Evolutionary conservation across 2,113 vertebrate genomes (phyloP).

Genomic region (Podiceps cristatus): DNA sequence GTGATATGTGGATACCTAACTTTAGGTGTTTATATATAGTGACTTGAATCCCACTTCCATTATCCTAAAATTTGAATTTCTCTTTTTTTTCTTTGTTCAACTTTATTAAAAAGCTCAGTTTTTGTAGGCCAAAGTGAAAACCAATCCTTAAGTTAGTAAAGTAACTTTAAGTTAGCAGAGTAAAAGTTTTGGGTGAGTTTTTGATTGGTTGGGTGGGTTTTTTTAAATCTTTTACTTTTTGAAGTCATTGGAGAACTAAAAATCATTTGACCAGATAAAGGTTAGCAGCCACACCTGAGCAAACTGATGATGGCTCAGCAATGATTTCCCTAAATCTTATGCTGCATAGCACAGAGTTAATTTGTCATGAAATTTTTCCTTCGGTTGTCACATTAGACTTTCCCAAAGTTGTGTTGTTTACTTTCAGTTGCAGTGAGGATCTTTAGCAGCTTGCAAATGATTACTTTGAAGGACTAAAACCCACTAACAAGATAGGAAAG

Average conservation of each 20-base stretch:
- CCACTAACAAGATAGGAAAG: neutral
- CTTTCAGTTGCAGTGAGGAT: neutral
- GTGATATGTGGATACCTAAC: fast-evolving
- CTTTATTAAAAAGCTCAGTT: neutral
- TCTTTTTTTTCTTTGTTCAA: neutral
- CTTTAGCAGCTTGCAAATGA: neutral
- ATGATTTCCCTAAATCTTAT: neutral
- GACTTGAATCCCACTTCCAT: neutral
- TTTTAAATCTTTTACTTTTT: neutral
- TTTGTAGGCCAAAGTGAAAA: neutral
- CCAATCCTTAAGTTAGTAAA: neutral
- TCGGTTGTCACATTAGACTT: neutral
- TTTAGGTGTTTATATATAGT: neutral
- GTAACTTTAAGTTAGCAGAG: no score
- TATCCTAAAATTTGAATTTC: neutral
- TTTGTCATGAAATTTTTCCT: neutral
- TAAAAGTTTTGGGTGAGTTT: no score
- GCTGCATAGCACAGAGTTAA: neutral
- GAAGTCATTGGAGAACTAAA: neutral
- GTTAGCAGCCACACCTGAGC: neutral
- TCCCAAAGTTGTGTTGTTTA: neutral
- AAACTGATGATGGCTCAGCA: neutral
- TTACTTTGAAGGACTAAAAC: neutral
- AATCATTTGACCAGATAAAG: neutral
- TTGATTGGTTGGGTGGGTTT: no score